A percentile compares a stretch with the other conserved stretches of the same genome.
Conservation (phyloP, 2,888 invertebrate genomes). For the Eupithecia inturbata region DNA sequence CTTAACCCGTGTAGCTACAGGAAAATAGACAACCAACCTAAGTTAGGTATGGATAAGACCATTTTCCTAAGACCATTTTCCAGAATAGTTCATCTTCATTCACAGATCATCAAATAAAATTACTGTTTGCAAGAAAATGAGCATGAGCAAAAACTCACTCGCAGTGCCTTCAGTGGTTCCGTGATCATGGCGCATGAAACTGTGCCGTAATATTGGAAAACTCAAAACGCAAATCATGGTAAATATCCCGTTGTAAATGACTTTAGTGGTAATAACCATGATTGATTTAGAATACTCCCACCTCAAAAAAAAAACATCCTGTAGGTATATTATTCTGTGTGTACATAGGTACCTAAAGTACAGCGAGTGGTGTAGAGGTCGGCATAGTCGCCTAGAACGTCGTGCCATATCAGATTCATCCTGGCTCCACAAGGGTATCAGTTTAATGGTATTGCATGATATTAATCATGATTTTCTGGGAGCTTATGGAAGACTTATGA, state of each 20-base stretch:
- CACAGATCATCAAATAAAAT: not conserved
- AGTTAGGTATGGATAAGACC: too few species aligned
- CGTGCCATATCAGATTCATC: constrained; percentile 3
- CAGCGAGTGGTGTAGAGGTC: not conserved
- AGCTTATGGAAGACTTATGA: not conserved
- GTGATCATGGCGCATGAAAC: too few species aligned
- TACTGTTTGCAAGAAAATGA: not conserved
- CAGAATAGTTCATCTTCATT: not conserved
- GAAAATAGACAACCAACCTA: too few species aligned
- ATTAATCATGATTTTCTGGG: constrained; percentile 11
- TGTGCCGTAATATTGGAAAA: too few species aligned
- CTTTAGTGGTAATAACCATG: too few species aligned
- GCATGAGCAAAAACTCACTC: too few species aligned
- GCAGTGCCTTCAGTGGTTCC: too few species aligned
- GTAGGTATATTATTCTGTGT: not conserved
- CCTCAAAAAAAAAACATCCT: not conserved
- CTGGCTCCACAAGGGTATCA: not conserved
- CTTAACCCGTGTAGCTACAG: too few species aligned
- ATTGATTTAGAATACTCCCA: too few species aligned
- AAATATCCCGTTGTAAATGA: too few species aligned
- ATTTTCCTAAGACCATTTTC: not conserved
- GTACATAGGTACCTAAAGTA: not conserved
- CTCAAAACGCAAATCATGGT: too few species aligned
- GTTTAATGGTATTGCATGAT: constrained; percentile 26
- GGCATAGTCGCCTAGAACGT: not conserved